These are phyloP conservation scores for Rambutsinella grinnellia DNA, from an alignment of 2,888 invertebrate species.

Conservation along the genomic window DNA sequence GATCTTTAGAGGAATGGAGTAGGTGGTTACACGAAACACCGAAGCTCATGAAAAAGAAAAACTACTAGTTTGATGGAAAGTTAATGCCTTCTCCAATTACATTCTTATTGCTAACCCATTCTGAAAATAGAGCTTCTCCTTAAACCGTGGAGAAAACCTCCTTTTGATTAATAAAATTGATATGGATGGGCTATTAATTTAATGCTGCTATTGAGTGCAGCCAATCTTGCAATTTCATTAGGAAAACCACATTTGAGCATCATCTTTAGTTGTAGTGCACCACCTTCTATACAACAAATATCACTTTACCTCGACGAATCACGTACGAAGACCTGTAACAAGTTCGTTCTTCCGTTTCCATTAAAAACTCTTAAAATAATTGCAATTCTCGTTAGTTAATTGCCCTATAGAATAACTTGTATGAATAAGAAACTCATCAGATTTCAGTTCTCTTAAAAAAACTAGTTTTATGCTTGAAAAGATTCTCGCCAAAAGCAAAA, in stretches of 20 bases:
- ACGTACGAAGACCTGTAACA: background rate
- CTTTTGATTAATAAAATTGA: constrained; percentile 8
- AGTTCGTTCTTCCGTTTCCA: too few species aligned
- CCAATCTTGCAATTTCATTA: background rate
- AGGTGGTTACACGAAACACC: background rate
- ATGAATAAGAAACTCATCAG: too few species aligned
- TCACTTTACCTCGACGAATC: background rate
- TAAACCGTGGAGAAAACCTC: background rate
- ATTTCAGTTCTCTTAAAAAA: too few species aligned
- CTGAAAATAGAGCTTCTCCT: background rate
- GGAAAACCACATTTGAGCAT: background rate
- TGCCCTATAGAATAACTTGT: background rate
- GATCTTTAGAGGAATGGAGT: constrained; percentile 19
- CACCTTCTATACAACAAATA: background rate
- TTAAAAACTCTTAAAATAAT: background rate
- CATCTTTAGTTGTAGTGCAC: background rate
- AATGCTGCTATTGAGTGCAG: background rate
- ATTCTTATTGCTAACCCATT: constrained; percentile 26
- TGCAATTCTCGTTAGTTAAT: background rate
- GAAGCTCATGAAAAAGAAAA: constrained; percentile 8
- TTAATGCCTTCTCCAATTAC: constrained; percentile 38
- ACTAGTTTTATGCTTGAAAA: too few species aligned
- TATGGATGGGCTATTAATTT: background rate
- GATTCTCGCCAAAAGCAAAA: too few species aligned
- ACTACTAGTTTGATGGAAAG: constrained; percentile 24